Evolutionary conservation across 2,888 invertebrate species (phyloP).

Genomic region (Drosophila maculinotata): DNA sequence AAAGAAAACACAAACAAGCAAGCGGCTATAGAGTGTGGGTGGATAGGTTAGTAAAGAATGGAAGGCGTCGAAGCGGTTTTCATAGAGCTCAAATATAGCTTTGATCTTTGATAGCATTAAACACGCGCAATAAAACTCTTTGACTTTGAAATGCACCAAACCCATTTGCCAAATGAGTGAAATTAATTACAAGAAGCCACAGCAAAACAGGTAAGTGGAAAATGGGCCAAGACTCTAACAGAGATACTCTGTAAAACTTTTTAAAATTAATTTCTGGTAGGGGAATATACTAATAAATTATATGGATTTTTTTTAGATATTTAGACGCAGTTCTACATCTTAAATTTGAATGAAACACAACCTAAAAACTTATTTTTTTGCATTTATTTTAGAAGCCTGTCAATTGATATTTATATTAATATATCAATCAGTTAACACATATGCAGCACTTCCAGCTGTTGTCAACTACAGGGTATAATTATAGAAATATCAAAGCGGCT

Average conservation of each 20-base stretch:
- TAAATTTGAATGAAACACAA: no score
- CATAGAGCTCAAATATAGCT: conserved; percentile 50
- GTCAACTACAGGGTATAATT: conserved; percentile 34
- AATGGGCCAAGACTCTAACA: conserved; percentile 1
- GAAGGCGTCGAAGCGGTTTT: conserved; percentile 60
- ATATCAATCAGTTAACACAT: background rate
- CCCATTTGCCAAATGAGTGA: conserved; percentile 73
- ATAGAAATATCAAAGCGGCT: conserved; percentile 57
- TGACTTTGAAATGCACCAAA: conserved; percentile 51
- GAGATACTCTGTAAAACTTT: conserved; percentile 2
- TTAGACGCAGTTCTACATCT: no score
- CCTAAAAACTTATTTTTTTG: no score
- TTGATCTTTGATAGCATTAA: conserved; percentile 74
- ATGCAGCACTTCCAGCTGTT: background rate
- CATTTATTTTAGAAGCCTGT: no score
- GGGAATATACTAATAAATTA: no score
- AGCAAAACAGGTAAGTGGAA: conserved; percentile 26
- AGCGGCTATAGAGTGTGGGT: conserved; percentile 4
- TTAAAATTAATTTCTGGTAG: no score
- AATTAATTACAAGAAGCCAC: conserved; percentile 73
- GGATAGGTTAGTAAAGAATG: conserved; percentile 7
- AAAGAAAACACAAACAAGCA: conserved; percentile 36
- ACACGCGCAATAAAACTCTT: conserved; percentile 74
- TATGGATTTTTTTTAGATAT: no score
- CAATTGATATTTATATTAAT: no score